Evolutionary conservation across 2,888 invertebrate species (phyloP).

Genomic region (Steromphala cineraria): DNA sequence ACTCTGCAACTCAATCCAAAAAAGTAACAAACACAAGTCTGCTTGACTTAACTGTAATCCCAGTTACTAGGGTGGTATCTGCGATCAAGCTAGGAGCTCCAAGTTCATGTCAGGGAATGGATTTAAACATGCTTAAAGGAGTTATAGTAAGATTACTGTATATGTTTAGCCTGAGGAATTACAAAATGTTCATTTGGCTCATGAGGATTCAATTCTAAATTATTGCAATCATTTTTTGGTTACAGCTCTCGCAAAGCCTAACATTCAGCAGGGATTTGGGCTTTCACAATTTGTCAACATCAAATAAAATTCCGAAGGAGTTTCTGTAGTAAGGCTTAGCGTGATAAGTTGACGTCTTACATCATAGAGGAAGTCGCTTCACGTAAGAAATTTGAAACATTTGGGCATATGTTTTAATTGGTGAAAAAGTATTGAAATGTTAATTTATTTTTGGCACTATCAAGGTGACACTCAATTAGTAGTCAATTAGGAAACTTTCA

Average conservation of each 20-base stretch:
- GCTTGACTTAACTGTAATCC: slow-evolving; percentile 13
- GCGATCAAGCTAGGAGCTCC: background rate
- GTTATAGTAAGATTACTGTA: slow-evolving; percentile 3
- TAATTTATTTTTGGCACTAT: no score
- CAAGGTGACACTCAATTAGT: no score
- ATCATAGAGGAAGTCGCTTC: no score
- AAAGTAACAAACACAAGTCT: slow-evolving; percentile 14
- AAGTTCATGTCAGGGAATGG: background rate
- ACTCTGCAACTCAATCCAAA: slow-evolving; percentile 15
- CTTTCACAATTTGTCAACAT: background rate
- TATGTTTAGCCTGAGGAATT: background rate
- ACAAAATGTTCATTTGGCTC: background rate
- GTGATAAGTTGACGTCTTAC: no score
- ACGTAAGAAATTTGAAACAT: no score
- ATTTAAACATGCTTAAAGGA: background rate
- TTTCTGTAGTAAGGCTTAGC: background rate
- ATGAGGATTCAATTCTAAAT: slow-evolving; percentile 13
- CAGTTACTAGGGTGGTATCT: slow-evolving; percentile 9
- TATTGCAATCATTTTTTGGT: slow-evolving; percentile 5
- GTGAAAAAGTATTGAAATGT: no score
- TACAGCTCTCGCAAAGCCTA: background rate
- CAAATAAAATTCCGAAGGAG: background rate
- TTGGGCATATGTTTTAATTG: no score
- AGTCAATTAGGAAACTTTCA: no score
- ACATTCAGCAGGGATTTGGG: background rate